Evolutionary conservation across 2,113 vertebrate species (phyloP).

Genomic region (Tachysurus fulvidraco): DNA sequence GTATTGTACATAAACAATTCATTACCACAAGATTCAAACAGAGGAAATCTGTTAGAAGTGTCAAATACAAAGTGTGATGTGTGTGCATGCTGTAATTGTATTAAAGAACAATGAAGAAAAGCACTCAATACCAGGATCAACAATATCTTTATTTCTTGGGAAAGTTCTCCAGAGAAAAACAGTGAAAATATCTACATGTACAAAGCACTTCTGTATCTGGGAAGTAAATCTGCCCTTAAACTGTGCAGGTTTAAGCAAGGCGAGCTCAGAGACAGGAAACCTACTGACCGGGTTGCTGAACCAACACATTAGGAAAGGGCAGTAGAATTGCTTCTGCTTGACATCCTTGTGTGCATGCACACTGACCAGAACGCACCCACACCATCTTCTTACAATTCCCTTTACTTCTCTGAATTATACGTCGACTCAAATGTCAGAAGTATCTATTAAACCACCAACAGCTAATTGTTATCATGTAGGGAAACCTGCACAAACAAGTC

Average conservation of each 20-base stretch:
- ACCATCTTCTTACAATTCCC: neutral
- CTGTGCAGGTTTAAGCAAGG: conserved; percentile 60
- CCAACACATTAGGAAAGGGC: conserved; percentile 30
- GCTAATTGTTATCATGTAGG: conserved; percentile 5
- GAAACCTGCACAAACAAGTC: conserved; percentile 17
- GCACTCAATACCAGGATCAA: neutral
- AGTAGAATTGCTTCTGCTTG: neutral
- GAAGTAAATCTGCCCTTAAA: conserved; percentile 19
- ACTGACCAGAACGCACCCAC: conserved; percentile 38
- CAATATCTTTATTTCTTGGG: conserved; percentile 51
- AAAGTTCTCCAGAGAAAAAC: conserved; percentile 9
- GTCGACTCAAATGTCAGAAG: conserved; percentile 17
- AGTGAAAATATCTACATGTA: conserved; percentile 52
- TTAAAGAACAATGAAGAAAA: neutral
- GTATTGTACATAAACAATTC: neutral
- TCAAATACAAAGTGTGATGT: neutral
- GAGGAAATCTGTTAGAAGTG: neutral
- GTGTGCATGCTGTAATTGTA: neutral
- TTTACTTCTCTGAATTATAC: conserved; percentile 4
- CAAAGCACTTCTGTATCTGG: conserved; percentile 43
- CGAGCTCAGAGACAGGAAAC: conserved; percentile 44
- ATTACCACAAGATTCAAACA: neutral
- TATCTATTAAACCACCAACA: conserved; percentile 38
- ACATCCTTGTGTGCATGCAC: conserved; percentile 39
- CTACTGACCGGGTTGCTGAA: conserved; percentile 46